These are phyloP conservation scores for Meloidogyne chitwoodi DNA, from an alignment of 1,140 invertebrate species.

Conservation along the genomic window DNA sequence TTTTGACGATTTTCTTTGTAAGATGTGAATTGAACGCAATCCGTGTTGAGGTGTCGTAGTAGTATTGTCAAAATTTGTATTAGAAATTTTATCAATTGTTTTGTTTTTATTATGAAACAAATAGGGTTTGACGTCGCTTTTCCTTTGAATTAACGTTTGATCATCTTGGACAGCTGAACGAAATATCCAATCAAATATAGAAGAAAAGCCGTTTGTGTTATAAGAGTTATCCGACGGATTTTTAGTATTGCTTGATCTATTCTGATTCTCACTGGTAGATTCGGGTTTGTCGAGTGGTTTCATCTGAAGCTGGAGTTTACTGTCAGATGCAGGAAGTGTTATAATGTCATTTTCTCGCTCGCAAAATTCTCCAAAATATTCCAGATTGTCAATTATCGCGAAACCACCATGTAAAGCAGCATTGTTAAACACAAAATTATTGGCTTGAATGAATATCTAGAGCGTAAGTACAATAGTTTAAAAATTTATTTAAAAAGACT, in stretches of 20 bases:
- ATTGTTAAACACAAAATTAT: conserved; percentile 56
- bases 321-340: not conserved
- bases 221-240: not conserved
- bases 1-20: not conserved
- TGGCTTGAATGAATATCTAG: conserved; percentile 51
- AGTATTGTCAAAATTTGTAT: not conserved
- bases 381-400: conserved; percentile 54
- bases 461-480: not conserved
- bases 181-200: not conserved
- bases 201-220: not conserved
- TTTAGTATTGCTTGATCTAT: not conserved
- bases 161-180: not conserved
- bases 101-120: not conserved
- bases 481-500: no score
- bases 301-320: not conserved
- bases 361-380: conserved; percentile 57
- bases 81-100: not conserved
- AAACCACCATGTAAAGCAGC: conserved; percentile 52
- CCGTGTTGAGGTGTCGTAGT: not conserved
- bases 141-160: not conserved
- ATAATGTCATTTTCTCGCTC: not conserved
- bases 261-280: not conserved
- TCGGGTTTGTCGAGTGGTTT: not conserved
- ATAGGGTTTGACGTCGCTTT: not conserved
- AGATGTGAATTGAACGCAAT: not conserved